Base-by-base conservation (phyloP, 2,888 invertebrate species). In the Antheraea yamamai region DNA sequence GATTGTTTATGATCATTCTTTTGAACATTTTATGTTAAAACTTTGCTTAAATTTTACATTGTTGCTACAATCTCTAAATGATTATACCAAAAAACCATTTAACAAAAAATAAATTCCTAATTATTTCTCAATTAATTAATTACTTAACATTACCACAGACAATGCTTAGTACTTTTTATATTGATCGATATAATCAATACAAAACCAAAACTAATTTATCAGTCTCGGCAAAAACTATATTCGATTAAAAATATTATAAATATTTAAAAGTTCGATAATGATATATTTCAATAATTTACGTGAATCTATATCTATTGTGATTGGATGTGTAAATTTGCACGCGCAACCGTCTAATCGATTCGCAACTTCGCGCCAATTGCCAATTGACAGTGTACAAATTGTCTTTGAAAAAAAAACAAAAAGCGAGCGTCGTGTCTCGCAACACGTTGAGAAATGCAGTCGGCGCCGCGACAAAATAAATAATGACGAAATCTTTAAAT, bases 271-370 rank as follows among this genome's bases (percentile, higher is more conserved):
- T 61, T 23, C 1, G 20, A 10, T 70, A 70, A 70, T 70, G 39
- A 70, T 39, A 70, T 39, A 70, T 70, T 70, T 70, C 70, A 39
- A 70, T 70, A 70, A 39, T 18, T 39, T 70, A 70, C 70, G 70
- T 70, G 70, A 39, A 70, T 39, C 70, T 30, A 26, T 26, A 30
- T 30, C 16, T 26, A 66, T 66, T 66, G 16, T 39, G 70, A 10
- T 39, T n/a, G 70, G 70, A 39, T 70, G 70, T 70, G 70, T 70
- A 70, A 20, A 70, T 39, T 39, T 20, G 39, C 8, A 39, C 39
- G 35, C 39, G 70, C 70, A 70, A 70, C 70, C 39, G 70, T 0
- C 39, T 39, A 70, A 70, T 70, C 70, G 70, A 70, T 70, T 70
- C 70, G 70, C 35, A 70, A 70, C 70, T 70, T 10, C 70, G 68